Conservation (phyloP, 2,888 invertebrate species). For the Drosophila parthenogenetica region DNA sequence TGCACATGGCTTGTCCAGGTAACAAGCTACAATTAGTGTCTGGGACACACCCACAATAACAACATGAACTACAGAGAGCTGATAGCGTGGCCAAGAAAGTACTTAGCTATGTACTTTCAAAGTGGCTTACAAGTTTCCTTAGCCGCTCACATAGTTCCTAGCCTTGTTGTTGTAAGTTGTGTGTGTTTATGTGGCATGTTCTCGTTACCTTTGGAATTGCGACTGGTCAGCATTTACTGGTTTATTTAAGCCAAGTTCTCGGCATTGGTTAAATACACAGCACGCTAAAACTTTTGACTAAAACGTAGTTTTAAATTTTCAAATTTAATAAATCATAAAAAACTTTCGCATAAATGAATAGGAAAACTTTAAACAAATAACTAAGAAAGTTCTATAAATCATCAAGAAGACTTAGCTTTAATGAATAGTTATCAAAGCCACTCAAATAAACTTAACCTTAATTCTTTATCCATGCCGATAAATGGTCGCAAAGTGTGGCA, state of each 20-base stretch:
- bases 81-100: constrained; percentile 49
- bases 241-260: constrained; percentile 44
- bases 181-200: constrained; percentile 25
- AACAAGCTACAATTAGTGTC: constrained; percentile 72
- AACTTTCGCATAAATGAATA: not conserved
- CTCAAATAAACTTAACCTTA: not conserved
- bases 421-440: not conserved
- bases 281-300: not conserved
- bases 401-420: not conserved
- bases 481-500: not conserved
- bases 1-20: constrained; percentile 38
- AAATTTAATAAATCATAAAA: constrained; percentile 7
- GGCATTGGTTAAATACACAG: constrained; percentile 5
- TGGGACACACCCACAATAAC: constrained; percentile 60
- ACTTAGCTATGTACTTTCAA: constrained; percentile 50
- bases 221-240: constrained; percentile 61
- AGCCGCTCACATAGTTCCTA: constrained; percentile 16
- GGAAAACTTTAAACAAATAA: too few species aligned
- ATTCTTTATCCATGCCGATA: not conserved
- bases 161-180: constrained; percentile 13
- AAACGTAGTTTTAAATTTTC: not conserved
- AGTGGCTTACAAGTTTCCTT: constrained; percentile 54
- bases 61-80: constrained; percentile 19
- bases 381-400: not conserved
- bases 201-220: constrained; percentile 38